Evolutionary conservation across 2,797 vertebrate species (phyloP), one percentile per base, ranked within the genome.

Genomic region (Danio albolineatus): DNA sequence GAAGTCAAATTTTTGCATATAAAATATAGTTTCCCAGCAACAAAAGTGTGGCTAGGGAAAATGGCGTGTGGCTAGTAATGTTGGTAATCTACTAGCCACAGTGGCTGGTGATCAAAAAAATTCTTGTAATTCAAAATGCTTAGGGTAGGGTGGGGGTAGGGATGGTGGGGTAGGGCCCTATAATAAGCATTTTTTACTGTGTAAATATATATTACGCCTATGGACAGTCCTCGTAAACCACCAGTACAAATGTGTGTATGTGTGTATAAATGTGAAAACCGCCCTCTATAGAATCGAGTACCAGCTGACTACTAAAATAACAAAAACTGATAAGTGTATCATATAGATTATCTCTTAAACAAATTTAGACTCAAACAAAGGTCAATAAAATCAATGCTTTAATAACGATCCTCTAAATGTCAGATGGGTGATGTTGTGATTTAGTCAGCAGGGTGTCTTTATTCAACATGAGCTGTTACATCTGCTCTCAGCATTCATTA

Each of bases 401-500:
- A 84, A 87, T 89, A 87, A 86, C 88, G 78, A 84, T 84, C 84
- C 88, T 86, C 43, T n/a, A 84, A 88, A 86, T 90, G 89, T 90
- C 87, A 89, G 84, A 89, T 91, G 67, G 65, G 61, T 70, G 74
- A 78, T 51, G 64, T 43, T 81, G 60, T 78, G 59, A 91, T 82
- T 83, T 87, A 80, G 81, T 78, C 65, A 61, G 84, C 41, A 84
- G 69, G 80, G 87, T 85, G 85, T 87, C 90, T 93, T 89, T 85
- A 89, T 93, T 85, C 89, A 86, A 77, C 65, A 54, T 82, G 88
- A 86, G 19, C 73, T 85, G 82, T 84, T 90, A 82, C 89, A 88
- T 88, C 80, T 83, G 85, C 77, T 83, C 86, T 87, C 82, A 76
- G 84, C 86, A 84, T 88, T 91, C 89, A 92, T 93, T 90, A 91